A percentile compares a stretch with the other conserved stretches of the same genome.
Conservation (phyloP, 2,797 vertebrate species). For the Premnoplex brunnescens region DNA sequence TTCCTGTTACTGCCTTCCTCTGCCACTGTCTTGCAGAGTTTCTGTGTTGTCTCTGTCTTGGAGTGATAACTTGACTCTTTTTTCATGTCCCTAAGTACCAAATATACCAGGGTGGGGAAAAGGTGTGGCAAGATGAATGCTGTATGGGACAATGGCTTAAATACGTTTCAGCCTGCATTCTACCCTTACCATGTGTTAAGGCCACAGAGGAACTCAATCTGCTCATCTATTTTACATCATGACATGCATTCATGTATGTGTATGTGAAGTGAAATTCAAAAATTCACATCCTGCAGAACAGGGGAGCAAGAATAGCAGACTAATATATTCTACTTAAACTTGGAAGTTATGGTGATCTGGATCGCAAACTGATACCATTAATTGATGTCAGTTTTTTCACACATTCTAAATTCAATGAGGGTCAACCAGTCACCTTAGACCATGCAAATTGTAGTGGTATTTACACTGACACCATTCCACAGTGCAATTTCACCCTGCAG, state of each 20-base stretch:
- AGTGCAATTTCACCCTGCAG: neutral
- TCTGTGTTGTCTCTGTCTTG: neutral
- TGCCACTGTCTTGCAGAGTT: fast-evolving
- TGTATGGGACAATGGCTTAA: neutral
- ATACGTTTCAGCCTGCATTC: neutral
- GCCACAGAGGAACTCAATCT: neutral
- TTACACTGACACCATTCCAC: fast-evolving
- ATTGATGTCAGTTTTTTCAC: neutral
- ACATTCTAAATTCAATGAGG: neutral
- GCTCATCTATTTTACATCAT: neutral
- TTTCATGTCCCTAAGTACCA: neutral
- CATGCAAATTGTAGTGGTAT: neutral
- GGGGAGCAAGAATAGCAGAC: neutral
- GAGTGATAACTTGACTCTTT: neutral
- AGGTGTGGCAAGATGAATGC: neutral
- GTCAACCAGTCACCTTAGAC: neutral
- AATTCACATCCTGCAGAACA: neutral
- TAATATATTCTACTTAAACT: neutral
- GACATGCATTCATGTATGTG: neutral
- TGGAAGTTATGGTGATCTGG: neutral
- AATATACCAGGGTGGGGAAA: neutral
- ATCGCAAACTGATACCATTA: neutral
- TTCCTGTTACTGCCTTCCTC: neutral
- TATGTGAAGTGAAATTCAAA: neutral
- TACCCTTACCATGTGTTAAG: neutral